phyloP scores from a whole-genome alignment of 2,888 invertebrate species.

The Dicranocentrus wangi region DNA sequence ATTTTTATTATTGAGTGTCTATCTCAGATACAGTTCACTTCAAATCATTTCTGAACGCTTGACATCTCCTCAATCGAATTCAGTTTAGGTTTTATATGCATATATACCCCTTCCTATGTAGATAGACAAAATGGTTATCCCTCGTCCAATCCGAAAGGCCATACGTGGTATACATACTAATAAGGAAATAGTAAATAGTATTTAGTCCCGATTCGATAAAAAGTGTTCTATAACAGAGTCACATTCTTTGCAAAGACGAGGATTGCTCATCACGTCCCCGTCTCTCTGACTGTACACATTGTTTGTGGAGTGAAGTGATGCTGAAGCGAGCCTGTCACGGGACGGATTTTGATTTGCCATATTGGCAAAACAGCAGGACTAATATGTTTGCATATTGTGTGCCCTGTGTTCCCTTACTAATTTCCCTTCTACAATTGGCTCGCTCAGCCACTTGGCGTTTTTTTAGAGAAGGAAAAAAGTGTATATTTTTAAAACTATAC shows the following conservation, averaged over 20 bases:
- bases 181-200: constrained; percentile 58
- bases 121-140: no score
- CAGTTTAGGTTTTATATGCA: constrained; percentile 52
- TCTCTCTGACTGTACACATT: constrained; percentile 47
- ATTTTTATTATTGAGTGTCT: constrained; percentile 16
- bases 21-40: constrained; percentile 44
- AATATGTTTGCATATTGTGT: constrained; percentile 45
- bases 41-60: constrained; percentile 58
- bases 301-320: constrained; percentile 53
- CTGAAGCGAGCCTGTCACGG: constrained; percentile 48
- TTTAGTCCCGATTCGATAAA: constrained; percentile 48
- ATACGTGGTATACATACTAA: constrained; percentile 48
- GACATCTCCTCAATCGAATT: constrained; percentile 58
- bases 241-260: constrained; percentile 25
- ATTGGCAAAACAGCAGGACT: constrained; percentile 59
- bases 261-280: constrained; percentile 49
- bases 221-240: constrained; percentile 48
- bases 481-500: no score
- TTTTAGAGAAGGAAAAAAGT: constrained; percentile 6
- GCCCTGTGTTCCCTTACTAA: constrained; percentile 4
- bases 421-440: constrained; percentile 42
- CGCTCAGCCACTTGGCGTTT: neutral
- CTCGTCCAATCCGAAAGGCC: constrained; percentile 52
- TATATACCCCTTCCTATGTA: constrained; percentile 32
- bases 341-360: constrained; percentile 56